These are phyloP conservation scores for Falco novaeseelandiae DNA, from an alignment of 2,797 vertebrate genomes.

Conservation along the genomic window DNA sequence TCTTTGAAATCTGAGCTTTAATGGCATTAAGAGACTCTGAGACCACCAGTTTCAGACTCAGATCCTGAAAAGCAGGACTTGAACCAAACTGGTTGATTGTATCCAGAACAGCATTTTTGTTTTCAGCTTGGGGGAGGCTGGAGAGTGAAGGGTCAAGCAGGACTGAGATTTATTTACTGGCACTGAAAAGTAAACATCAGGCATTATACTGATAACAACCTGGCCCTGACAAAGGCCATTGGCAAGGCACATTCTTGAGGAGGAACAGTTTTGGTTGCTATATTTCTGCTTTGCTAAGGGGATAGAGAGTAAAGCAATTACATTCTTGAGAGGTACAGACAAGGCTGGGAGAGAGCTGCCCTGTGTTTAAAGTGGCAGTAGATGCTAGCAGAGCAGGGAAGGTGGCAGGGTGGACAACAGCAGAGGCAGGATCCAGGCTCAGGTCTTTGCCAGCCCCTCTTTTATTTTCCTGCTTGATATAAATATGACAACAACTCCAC, in stretches of 20 bases:
- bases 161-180: conserved; percentile 65
- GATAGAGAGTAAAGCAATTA: not conserved
- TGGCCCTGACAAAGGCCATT: conserved; percentile 64
- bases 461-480: not conserved
- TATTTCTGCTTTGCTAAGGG: conserved; percentile 25
- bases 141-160: conserved; percentile 76
- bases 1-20: conserved; percentile 86
- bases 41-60: conserved; percentile 50
- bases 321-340: not conserved
- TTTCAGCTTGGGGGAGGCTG: conserved; percentile 77
- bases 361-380: not conserved
- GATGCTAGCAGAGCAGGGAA: not conserved
- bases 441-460: not conserved
- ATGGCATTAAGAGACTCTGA: conserved; percentile 68
- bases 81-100: conserved; percentile 84
- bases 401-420: not conserved
- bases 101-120: conserved; percentile 88
- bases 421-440: not conserved
- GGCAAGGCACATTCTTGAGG: conserved; percentile 64
- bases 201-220: conserved; percentile 54
- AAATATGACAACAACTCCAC: not conserved
- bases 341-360: not conserved
- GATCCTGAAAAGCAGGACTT: conserved; percentile 79
- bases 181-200: conserved; percentile 38
- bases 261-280: conserved; percentile 33